Evolutionary conservation across 2,888 invertebrate species (phyloP), one percentile per base, ranked within the genome.

Genomic region (Argyresthia albistria): DNA sequence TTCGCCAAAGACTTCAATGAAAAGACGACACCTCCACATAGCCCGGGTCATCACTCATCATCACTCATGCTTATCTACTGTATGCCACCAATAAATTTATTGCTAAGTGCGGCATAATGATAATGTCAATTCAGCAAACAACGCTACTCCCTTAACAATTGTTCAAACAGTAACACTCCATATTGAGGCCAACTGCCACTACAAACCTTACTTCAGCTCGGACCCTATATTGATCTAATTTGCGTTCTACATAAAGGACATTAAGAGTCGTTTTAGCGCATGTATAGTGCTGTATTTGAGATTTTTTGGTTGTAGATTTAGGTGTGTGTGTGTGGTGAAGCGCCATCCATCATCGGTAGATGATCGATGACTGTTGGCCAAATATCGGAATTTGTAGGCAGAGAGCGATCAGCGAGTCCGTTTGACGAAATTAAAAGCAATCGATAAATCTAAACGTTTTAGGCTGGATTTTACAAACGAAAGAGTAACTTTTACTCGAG

Each of bases 301-400:
- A 49, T 8, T 37, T 49, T 49, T 49, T 49, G 37, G 15, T 25
- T 35, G 11, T 14, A 39, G 8, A 25, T 11, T 45, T 4, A 14
- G 15, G 9, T 45, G 15, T 47, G 25, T 39, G 9, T 16, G 12
- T 14, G n/a, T 50, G 42, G 12, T 39, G 15, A 51, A 51, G 51
- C 45, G 69, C 71, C 70, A 86, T 86, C 83, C 69, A 83, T 84
- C 84, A 84, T 80, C 72, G 67, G 75, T 72, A 76, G 77, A 76
- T 84, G 84, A 86, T 84, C 76, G 84, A 86, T 83, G 81, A 76
- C 39, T 52, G 72, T 71, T 78, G 76, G 74, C 74, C 75, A 82
- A 83, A 84, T 84, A 83, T 83, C 84, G 82, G 82, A 82, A 80
- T 81, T 83, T 78, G 75, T 76, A 60, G 57, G 25, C 46, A 43